Base-by-base conservation (phyloP, 92 coral and sea anemone species). In the Pocillopora grandis region DNA sequence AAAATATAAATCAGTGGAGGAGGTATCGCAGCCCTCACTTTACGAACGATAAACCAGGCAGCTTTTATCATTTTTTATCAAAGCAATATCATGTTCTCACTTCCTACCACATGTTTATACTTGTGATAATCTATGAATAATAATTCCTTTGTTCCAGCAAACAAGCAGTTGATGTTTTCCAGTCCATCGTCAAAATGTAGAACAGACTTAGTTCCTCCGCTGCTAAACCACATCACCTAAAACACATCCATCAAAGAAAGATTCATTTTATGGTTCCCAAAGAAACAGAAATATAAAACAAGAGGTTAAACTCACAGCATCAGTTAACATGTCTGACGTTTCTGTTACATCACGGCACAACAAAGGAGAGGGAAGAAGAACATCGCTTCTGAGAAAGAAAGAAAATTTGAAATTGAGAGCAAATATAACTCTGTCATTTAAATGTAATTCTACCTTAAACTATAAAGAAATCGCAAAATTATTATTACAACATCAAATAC, bases 151-250 rank as follows among this genome's bases (percentile, higher is more conserved):
- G 92, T 88, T 18, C 98, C 98, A 77, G 97, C 92, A 73, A 91
- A 93, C 76, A 95, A 85, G 80, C 98, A 95, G 88, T 95, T 95
- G 80, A 95, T 95, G 81, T 95, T 95, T 16, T 95, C 97, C 10
- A 95, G 94, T 71, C 92, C 97, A 79, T 93, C 98, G 78, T 95
- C 93, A 37, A 79, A 62, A 79, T 95, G 98, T 66, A 95, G 89
- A 58, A 93, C 97, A 76, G 98, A 95, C 86, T 95, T 95, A 18
- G 98, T 95, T 33, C 98, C 98, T 72, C 98, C 98, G 86, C 95
- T 95, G 68, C 98, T 95, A 78, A 95, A 95, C 98, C 98, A 95
- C 94, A 95, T 93, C 62, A 93, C 92, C 98, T 95, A 33, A 14
- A 7, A 71, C 55, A 78, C 9, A 56, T 42, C 52, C 52, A 42